phyloP scores from a whole-genome alignment of 2,797 vertebrate species.

The Trichosurus vulpecula region DNA sequence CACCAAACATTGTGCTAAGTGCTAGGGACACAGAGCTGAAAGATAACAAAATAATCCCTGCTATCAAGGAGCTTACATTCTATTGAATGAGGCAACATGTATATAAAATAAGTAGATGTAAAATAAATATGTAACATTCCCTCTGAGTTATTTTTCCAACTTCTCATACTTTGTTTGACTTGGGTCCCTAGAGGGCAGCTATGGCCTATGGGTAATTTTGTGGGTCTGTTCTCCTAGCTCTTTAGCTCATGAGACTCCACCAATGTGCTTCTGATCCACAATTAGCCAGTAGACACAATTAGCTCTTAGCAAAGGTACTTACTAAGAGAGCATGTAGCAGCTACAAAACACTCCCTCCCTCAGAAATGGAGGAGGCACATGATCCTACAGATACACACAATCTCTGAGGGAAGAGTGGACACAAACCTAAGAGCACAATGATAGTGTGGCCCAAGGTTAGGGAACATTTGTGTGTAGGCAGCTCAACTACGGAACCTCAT shows the following conservation, averaged over 20 bases:
- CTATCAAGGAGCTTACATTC: neutral
- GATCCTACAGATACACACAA: neutral
- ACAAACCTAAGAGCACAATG: neutral
- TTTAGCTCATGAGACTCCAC: neutral
- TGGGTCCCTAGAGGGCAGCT: neutral
- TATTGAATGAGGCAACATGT: neutral
- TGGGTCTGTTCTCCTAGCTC: neutral
- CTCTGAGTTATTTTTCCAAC: neutral
- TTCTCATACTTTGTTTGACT: neutral
- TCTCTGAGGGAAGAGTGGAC: neutral
- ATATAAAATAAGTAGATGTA: neutral
- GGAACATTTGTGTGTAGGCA: neutral
- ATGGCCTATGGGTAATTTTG: neutral
- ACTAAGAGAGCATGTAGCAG: neutral
- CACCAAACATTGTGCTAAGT: neutral
- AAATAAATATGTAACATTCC: neutral
- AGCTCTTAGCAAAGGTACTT: neutral
- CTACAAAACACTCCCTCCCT: neutral
- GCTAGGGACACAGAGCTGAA: neutral
- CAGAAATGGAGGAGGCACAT: neutral
- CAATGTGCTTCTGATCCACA: neutral
- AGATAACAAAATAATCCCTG: neutral
- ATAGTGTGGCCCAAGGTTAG: neutral
- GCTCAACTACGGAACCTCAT: neutral
- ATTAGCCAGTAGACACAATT: neutral